phyloP scores from a whole-genome alignment of 1,140 invertebrate genomes.

The Meloidogyne chitwoodi region DNA sequence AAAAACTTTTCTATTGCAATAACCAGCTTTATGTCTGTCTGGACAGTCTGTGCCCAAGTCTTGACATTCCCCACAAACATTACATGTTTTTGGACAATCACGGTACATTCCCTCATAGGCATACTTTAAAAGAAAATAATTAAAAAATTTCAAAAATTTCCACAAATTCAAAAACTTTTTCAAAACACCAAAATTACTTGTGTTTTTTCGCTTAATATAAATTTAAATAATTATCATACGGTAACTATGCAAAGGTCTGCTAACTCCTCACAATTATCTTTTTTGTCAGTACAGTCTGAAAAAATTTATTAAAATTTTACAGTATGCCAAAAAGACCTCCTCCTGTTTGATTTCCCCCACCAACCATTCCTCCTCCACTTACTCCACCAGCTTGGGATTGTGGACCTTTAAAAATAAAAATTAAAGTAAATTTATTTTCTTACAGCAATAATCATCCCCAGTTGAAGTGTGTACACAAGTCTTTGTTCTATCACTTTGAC shows the following conservation, averaged over 20 bases:
- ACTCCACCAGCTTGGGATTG: background rate
- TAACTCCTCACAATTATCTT: background rate
- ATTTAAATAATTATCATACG: background rate
- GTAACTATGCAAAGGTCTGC: background rate
- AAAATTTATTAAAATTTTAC: background rate
- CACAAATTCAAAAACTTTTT: too few relatives aligned
- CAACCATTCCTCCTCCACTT: background rate
- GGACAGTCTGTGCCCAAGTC: constrained; percentile 27
- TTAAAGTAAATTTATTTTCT: background rate
- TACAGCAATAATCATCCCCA: constrained; percentile 6
- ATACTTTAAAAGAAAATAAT: background rate
- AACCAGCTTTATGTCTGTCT: background rate
- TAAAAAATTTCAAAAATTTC: too few relatives aligned
- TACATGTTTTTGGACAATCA: constrained; percentile 26
- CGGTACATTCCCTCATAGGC: constrained; percentile 19
- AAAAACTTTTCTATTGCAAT: background rate
- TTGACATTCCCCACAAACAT: constrained; percentile 18
- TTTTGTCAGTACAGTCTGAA: background rate
- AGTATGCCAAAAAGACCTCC: background rate
- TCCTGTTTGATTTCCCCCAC: background rate
- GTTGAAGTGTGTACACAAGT: too few relatives aligned
- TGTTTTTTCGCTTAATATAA: background rate
- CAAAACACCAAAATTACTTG: too few relatives aligned
- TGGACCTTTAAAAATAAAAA: background rate
- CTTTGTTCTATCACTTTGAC: too few relatives aligned